Evolutionary conservation across 2,888 invertebrate genomes (phyloP), one percentile per base, ranked within the genome.

Genomic region (Heliothis peltigera): DNA sequence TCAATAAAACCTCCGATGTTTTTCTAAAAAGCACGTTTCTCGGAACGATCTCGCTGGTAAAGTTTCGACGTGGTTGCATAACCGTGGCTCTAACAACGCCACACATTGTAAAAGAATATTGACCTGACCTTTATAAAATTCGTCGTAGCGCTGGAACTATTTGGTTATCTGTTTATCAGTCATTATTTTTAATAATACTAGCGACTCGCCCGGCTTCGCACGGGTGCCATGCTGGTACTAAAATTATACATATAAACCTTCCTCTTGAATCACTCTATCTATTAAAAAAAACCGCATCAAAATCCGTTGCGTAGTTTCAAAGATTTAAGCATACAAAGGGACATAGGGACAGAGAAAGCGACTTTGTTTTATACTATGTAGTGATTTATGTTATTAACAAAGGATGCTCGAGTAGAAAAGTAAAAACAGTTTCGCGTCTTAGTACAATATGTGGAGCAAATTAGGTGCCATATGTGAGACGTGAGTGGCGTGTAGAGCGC

Each of bases 11-110:
- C 81, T 80, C 82, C 75, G 65, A 86, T 94, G 93, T 94, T 94
- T 93, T 92, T 93, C 89, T 91, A 87, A 83, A 80, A 87, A 88
- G 92, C 94, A 94, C 94, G 94, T 93, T 94, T 94, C 94, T 92
- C 44, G 82, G 94, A 94, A 94, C 86, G 79, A 84, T 82, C 84
- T 79, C 72, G 78, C 86, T 86, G 84, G 88, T 92, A 88, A 87
- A 84, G 87, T 92, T 92, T 87, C 92, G 89, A 86, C 87, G 86
- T 85, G 86, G 84, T 94, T 94, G 89, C 92, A 90, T 92, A 94
- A 93, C 91, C 84, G 76, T 75, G 70, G 77, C 80, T 79, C 87
- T 82, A 88, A 90, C 89, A 85, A 84, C 77, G 79, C 79, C 66
- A 80, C 81, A 88, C 88, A 89, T 89, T 90, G 89, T 89, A 79